Evolutionary conservation across 2,113 vertebrate species (phyloP), one percentile per base, ranked within the genome.

Genomic region (Centrocercus urophasianus): DNA sequence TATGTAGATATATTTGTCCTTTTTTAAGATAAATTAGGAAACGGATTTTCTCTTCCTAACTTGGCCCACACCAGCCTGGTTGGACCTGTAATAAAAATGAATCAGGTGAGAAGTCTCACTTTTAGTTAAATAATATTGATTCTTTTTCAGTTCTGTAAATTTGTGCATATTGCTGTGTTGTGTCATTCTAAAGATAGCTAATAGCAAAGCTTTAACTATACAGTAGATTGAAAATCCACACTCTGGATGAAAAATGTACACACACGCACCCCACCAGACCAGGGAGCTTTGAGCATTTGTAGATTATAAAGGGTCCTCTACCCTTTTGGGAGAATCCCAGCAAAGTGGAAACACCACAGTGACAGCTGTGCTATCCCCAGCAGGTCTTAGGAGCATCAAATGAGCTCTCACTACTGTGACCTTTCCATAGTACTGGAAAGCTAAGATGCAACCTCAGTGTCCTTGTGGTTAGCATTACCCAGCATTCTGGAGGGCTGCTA

Each of bases 1-100:
- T 57, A 60, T 34, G 34, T 24, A 82, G 64, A 88, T 93, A 10
- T 84, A 56, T 90, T 90, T 77, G 42, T 97, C 65, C 73, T 22
- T 89, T 91, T 90, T 59, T 25, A 81, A 98, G 96, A 96, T 93
- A 96, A 95, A 93, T 34, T 98, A 75, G 91, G 94, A 81, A 97
- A 93, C 93, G 97, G 93, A 89, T 95, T 98, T 92, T 91, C 93
- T 59, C 91, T 98, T 81, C 95, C 90, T 79, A 96, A 86, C 50
- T 91, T 96, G 43, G 30, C 94, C 43, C 93, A 96, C 11, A 88
- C 96, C 91, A 96, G 78, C n/a, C 40, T 97, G 4, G n/a, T 92
- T 88, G 95, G 95, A 74, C 88, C 96, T 70, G 83, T 93, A 59
- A 92, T 97, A 83, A 78, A 97, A 96, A 95, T 97, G 0, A 87